A percentile compares a stretch with the other conserved stretches of the same genome.
phyloP scores from a whole-genome alignment of 2,888 invertebrate species.

The Chouioia cunea region DNA sequence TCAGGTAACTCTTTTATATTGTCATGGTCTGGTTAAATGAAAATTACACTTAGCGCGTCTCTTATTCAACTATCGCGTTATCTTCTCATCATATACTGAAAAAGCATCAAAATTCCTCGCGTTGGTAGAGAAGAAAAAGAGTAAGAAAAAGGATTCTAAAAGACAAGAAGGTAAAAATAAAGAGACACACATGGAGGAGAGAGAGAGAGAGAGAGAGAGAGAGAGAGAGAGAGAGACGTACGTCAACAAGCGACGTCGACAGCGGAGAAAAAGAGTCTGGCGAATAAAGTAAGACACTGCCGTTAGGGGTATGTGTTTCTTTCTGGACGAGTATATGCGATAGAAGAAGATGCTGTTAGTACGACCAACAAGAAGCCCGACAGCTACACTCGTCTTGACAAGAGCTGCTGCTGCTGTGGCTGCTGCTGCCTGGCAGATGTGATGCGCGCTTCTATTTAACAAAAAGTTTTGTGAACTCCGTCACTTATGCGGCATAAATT shows the following conservation, averaged over 20 bases:
- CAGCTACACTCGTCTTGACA: background rate
- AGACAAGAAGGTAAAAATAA: conserved; percentile 15
- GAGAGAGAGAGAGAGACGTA: background rate
- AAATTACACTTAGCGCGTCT: conserved; percentile 7
- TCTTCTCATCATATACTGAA: conserved; percentile 12
- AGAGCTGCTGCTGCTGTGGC: conserved; percentile 2
- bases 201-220: background rate
- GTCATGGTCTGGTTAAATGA: no score
- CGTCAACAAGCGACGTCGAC: background rate
- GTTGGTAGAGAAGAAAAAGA: background rate
- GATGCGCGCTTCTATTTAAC: background rate
- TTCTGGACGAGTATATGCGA: background rate
- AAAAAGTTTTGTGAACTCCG: background rate
- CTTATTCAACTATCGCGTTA: background rate
- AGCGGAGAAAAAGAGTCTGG: conserved; percentile 1
- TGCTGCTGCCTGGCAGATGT: conserved; percentile 1
- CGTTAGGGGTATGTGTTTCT: background rate
- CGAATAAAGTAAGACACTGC: background rate
- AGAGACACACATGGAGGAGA: conserved; percentile 6
- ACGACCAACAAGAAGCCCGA: conserved; percentile 17
- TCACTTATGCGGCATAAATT: background rate
- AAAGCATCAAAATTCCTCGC: background rate
- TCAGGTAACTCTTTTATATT: no score
- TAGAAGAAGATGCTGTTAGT: no score
- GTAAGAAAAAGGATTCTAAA: background rate